These are phyloP conservation scores for Tympanoctomys barrerae DNA, from an alignment of 2,797 vertebrate genomes.

Conservation along the genomic window DNA sequence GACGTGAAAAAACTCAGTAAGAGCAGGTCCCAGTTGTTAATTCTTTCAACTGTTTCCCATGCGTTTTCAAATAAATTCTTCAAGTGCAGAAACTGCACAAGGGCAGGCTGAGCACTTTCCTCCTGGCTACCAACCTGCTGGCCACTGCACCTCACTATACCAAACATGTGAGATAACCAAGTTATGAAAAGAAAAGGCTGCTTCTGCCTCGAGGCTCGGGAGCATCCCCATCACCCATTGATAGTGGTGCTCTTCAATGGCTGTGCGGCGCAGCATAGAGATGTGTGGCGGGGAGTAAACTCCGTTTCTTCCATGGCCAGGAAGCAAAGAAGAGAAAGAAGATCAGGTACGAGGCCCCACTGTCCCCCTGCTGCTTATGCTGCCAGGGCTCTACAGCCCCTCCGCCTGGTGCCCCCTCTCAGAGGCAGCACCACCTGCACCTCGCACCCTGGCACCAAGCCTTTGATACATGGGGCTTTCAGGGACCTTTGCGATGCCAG, in stretches of 20 bases:
- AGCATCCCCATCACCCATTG: not conserved
- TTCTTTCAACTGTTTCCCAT: too few species aligned
- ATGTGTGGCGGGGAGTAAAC: not conserved
- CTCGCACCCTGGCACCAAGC: not conserved
- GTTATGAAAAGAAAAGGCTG: not conserved
- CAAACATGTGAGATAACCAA: not conserved
- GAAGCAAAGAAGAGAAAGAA: not conserved
- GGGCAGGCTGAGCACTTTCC: not conserved
- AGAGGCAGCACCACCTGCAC: not conserved
- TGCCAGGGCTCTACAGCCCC: not conserved
- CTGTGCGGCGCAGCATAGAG: too few species aligned
- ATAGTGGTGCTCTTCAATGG: not conserved
- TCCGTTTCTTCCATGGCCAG: not conserved
- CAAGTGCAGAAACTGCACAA: not conserved
- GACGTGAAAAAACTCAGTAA: too few species aligned
- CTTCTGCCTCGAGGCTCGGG: not conserved
- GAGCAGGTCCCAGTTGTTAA: too few species aligned
- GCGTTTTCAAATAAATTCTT: not conserved
- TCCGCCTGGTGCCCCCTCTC: not conserved
- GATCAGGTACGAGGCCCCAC: rapidly evolving
- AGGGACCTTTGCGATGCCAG: not conserved
- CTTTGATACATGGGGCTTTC: not conserved
- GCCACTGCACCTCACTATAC: not conserved
- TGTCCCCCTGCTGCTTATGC: not conserved
- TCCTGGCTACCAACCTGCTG: not conserved